Evolutionary conservation across 2,888 invertebrate species (phyloP).

Genomic region (Linnaemya vulpina): DNA sequence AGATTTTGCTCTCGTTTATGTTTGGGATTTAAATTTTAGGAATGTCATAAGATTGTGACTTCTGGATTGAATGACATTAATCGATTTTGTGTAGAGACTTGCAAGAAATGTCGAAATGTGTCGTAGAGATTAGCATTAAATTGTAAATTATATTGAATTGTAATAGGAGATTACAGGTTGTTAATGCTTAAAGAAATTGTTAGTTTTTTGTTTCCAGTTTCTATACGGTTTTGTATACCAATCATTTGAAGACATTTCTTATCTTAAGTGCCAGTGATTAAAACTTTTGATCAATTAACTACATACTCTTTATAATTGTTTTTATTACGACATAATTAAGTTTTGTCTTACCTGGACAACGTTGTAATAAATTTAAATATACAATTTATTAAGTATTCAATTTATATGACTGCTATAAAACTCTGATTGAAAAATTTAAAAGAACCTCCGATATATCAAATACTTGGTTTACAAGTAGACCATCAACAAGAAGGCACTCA

Average conservation of each 20-base stretch:
- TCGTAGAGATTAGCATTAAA: conserved; percentile 7
- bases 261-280: background rate
- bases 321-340: too few relatives aligned
- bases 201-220: too few relatives aligned
- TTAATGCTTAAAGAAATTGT: background rate
- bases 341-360: too few relatives aligned
- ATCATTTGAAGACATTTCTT: background rate
- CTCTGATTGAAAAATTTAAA: too few relatives aligned
- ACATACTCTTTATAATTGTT: too few relatives aligned
- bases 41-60: conserved; percentile 46
- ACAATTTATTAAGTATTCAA: too few relatives aligned
- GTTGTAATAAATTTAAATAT: too few relatives aligned
- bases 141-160: background rate
- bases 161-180: background rate
- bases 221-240: background rate
- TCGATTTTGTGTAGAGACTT: conserved; percentile 5
- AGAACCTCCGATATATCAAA: too few relatives aligned
- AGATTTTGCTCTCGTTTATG: background rate
- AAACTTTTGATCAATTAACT: too few relatives aligned
- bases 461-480: too few relatives aligned
- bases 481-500: too few relatives aligned
- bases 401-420: too few relatives aligned
- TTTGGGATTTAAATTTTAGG: conserved; percentile 9
- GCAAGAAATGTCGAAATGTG: background rate
- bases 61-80: conserved; percentile 50